A percentile compares a stretch with the other conserved stretches of the same genome.
Conservation (phyloP, 1,140 invertebrate genomes). For the Drosophila ficusphila region DNA sequence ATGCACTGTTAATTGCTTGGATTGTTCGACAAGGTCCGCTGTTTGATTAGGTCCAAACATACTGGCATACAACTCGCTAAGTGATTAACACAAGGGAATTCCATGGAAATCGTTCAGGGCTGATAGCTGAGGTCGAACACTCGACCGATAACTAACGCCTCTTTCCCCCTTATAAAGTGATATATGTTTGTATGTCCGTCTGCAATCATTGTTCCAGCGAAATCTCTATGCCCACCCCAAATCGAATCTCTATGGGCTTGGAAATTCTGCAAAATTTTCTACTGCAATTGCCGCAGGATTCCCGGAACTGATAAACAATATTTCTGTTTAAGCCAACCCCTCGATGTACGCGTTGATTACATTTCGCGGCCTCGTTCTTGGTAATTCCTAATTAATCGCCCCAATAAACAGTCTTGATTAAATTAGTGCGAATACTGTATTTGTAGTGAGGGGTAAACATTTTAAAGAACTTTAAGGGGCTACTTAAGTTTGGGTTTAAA, state of each 20-base stretch:
- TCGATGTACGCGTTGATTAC: slow-evolving; percentile 15
- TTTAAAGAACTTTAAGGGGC: too few species aligned
- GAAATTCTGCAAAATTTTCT: slow-evolving; percentile 21
- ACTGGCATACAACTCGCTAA: slow-evolving; percentile 9
- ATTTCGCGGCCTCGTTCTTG: background rate
- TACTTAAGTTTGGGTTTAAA: too few species aligned
- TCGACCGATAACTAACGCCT: slow-evolving; percentile 6
- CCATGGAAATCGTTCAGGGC: slow-evolving; percentile 18
- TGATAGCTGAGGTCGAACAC: slow-evolving; percentile 2
- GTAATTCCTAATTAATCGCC: slow-evolving; percentile 19
- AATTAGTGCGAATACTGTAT: slow-evolving; percentile 19
- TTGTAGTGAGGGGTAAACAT: slow-evolving; percentile 23
- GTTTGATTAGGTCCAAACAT: slow-evolving; percentile 46
- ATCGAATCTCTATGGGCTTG: slow-evolving; percentile 16
- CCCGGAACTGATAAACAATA: slow-evolving; percentile 30
- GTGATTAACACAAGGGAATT: slow-evolving; percentile 49
- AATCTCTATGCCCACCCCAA: slow-evolving; percentile 8
- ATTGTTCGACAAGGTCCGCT: slow-evolving; percentile 33
- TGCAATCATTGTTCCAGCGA: slow-evolving; percentile 25
- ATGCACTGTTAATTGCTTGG: slow-evolving; percentile 53
- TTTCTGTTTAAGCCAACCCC: slow-evolving; percentile 14
- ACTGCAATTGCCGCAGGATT: slow-evolving; percentile 25
- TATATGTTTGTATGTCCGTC: background rate
- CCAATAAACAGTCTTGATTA: slow-evolving; percentile 27
- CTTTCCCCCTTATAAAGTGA: background rate